A percentile compares a stretch with the other conserved stretches of the same genome.
phyloP scores from a whole-genome alignment of 1,140 invertebrate genomes.

The Anthonomus grandis region DNA sequence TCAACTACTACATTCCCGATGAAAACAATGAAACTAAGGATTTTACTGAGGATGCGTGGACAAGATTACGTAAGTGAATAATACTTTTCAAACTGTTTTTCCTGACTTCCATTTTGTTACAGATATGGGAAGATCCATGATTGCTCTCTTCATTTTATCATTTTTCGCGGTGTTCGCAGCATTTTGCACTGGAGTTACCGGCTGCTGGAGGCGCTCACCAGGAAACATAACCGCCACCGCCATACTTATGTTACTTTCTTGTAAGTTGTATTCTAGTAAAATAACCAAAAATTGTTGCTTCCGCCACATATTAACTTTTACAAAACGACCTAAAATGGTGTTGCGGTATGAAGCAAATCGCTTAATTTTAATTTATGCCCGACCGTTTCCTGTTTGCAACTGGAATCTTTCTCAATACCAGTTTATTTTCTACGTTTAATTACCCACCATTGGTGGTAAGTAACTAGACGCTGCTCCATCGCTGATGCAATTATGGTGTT shows the following conservation, averaged over 20 bases:
- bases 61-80: conserved; percentile 71
- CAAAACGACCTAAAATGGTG: neutral
- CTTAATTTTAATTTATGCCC: neutral
- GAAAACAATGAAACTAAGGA: conserved; percentile 77
- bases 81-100: neutral
- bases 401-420: no score
- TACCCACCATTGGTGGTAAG: neutral
- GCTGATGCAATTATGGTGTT: no score
- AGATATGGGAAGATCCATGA: conserved; percentile 90
- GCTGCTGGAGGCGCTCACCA: conserved; percentile 89
- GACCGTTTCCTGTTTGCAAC: conserved; percentile 4
- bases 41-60: conserved; percentile 80
- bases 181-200: conserved; percentile 87
- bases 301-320: neutral
- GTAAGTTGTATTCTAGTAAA: conserved; percentile 64
- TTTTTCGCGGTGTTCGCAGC: conserved; percentile 88
- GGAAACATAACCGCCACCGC: conserved; percentile 91
- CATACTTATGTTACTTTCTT: conserved; percentile 84
- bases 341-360: neutral
- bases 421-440: neutral
- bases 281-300: neutral
- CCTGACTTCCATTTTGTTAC: conserved; percentile 44
- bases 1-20: conserved; percentile 89
- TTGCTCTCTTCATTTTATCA: conserved; percentile 85
- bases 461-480: no score